Percentiles rank a stretch among this genome's conserved stretches.
These are phyloP conservation scores for Chalcosyrphus nemorum DNA, from an alignment of 2,888 invertebrate species.

Conservation along the genomic window DNA sequence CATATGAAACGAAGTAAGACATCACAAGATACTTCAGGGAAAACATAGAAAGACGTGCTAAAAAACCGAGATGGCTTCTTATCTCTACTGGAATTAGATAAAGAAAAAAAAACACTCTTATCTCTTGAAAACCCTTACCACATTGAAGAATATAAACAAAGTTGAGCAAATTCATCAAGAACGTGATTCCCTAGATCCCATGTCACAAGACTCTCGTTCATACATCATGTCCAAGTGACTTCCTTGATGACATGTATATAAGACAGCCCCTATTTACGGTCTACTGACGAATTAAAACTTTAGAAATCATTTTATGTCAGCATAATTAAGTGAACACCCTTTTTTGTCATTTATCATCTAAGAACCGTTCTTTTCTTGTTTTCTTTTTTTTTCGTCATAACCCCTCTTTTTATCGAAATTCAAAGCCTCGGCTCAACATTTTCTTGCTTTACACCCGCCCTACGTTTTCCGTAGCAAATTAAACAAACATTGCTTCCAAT, in stretches of 20 bases:
- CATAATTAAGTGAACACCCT: conserved; percentile 68
- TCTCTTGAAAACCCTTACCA: no score
- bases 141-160: no score
- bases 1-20: no score
- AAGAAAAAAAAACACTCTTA: no score
- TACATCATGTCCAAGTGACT: conserved; percentile 40
- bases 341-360: conserved; percentile 62
- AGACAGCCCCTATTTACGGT: conserved; percentile 26
- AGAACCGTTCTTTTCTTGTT: background rate
- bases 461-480: conserved; percentile 40
- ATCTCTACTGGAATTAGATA: no score
- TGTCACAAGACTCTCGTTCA: conserved; percentile 7
- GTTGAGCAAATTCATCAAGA: background rate
- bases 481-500: conserved; percentile 67
- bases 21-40: no score
- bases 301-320: conserved; percentile 58
- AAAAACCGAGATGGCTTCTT: no score
- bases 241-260: conserved; percentile 9
- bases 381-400: background rate
- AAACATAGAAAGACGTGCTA: no score
- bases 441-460: background rate
- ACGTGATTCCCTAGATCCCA: background rate
- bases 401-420: conserved; percentile 35
- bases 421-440: conserved; percentile 21
- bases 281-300: conserved; percentile 49